A percentile compares a stretch with the other conserved stretches of the same genome.
phyloP scores from a whole-genome alignment of 2,888 invertebrate species.

The Drosophila silvestris region DNA sequence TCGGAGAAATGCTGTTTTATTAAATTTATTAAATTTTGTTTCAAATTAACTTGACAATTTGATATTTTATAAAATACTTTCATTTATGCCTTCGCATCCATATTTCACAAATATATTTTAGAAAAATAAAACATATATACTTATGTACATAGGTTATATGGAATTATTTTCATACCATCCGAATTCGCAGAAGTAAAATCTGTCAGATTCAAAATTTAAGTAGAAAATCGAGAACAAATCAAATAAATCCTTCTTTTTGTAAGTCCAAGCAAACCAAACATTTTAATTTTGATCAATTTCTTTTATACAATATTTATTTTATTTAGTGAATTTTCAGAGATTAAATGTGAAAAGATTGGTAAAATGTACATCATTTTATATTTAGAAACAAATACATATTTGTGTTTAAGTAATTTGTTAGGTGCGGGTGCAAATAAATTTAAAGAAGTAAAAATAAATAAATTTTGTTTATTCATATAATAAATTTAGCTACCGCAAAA shows the following conservation, averaged over 20 bases:
- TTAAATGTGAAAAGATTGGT: background rate
- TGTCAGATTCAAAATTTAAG: background rate
- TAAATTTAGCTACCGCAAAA: slow-evolving; percentile 23
- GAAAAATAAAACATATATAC: background rate
- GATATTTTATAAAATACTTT: background rate
- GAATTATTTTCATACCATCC: background rate
- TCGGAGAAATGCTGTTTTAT: too few species aligned
- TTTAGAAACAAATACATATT: slow-evolving; percentile 21
- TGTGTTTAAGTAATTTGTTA: slow-evolving; percentile 26
- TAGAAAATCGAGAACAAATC: background rate
- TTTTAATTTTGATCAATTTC: background rate
- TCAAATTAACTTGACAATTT: background rate
- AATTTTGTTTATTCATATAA: slow-evolving; percentile 4
- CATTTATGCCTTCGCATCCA: background rate
- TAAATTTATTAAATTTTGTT: background rate
- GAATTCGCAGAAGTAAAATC: background rate
- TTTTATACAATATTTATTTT: too few species aligned
- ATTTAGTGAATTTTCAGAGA: background rate
- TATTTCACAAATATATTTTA: background rate
- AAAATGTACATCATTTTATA: background rate
- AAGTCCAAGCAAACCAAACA: background rate
- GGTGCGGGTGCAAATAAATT: slow-evolving; percentile 35
- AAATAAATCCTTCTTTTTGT: background rate
- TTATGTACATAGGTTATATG: background rate
- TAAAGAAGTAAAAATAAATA: background rate